phyloP scores from a whole-genome alignment of 2,888 invertebrate genomes.

The Reticulitermes lucifugus region DNA sequence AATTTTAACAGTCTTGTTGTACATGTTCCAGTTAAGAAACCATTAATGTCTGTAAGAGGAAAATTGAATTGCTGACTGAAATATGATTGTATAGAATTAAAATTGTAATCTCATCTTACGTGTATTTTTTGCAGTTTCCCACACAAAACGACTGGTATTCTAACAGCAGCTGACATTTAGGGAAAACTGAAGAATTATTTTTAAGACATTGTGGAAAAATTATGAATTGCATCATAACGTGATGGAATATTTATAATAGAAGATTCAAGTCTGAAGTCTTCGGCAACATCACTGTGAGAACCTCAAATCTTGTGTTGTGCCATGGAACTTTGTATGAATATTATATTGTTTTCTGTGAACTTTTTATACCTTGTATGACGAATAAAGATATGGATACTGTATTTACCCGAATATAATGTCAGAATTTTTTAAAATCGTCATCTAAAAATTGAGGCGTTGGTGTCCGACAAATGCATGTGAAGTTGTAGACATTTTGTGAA shows the following conservation, averaged over 20 bases:
- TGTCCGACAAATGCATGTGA: too few species aligned
- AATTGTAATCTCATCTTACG: background rate
- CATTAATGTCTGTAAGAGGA: background rate
- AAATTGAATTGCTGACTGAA: background rate
- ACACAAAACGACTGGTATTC: constrained; percentile 30
- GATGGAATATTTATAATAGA: background rate
- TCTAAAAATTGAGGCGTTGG: too few species aligned
- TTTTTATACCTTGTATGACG: background rate
- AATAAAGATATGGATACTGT: background rate
- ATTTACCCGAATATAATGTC: too few species aligned
- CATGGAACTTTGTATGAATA: background rate
- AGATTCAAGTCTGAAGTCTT: too few species aligned
- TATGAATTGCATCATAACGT: background rate
- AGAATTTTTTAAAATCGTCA: too few species aligned
- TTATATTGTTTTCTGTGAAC: background rate
- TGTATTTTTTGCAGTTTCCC: constrained; percentile 14
- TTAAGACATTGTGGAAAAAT: background rate
- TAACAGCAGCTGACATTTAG: constrained; percentile 12
- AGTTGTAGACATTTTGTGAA: too few species aligned
- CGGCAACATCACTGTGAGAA: too few species aligned
- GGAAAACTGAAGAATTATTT: background rate
- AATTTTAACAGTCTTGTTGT: background rate
- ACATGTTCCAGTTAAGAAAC: background rate
- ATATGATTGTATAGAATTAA: background rate
- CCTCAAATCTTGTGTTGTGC: too few species aligned